Conservation (phyloP, 2,113 vertebrate genomes). For the Thunnus maccoyii region DNA sequence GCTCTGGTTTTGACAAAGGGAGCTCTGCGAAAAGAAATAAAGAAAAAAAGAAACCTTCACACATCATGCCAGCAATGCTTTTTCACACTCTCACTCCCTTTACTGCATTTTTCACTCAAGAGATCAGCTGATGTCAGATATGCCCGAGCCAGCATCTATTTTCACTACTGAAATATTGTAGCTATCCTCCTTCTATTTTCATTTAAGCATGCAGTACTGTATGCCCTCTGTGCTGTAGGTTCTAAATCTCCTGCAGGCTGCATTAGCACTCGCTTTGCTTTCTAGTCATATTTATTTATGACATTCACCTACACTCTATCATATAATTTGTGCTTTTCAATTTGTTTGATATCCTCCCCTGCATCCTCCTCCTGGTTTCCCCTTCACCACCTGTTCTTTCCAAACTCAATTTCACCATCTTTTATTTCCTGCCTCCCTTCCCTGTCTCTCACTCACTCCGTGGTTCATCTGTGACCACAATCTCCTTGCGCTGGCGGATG, state of each 20-base stretch:
- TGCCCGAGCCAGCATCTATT: constrained; percentile 57
- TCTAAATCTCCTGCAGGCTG: constrained; percentile 34
- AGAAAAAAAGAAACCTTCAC: constrained; percentile 5
- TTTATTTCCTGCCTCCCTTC: constrained; percentile 19
- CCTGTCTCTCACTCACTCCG: constrained; percentile 78
- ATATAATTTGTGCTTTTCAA: constrained; percentile 46
- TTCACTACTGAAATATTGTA: constrained; percentile 59
- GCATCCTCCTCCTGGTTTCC: constrained; percentile 42
- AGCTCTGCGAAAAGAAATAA: constrained; percentile 65
- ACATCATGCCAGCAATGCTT: constrained; percentile 45
- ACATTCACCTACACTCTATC: constrained; percentile 59
- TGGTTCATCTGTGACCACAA: constrained; percentile 87
- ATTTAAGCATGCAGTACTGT: constrained; percentile 38
- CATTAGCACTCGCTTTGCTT: constrained; percentile 45
- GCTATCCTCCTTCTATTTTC: constrained; percentile 46
- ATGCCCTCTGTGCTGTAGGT: constrained; percentile 40
- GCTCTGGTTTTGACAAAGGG: constrained; percentile 70
- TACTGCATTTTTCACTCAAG: constrained; percentile 43
- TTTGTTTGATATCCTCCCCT: constrained; percentile 64
- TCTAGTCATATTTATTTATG: constrained; percentile 64
- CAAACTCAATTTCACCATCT: constrained; percentile 24
- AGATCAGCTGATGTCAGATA: constrained; percentile 71
- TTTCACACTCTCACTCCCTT: constrained; percentile 36
- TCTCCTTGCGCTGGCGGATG: constrained; percentile 86
- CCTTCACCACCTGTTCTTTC: constrained; percentile 20